Evolutionary conservation across 2,797 vertebrate species (phyloP).

Genomic region (Enteromius argenteus): DNA sequence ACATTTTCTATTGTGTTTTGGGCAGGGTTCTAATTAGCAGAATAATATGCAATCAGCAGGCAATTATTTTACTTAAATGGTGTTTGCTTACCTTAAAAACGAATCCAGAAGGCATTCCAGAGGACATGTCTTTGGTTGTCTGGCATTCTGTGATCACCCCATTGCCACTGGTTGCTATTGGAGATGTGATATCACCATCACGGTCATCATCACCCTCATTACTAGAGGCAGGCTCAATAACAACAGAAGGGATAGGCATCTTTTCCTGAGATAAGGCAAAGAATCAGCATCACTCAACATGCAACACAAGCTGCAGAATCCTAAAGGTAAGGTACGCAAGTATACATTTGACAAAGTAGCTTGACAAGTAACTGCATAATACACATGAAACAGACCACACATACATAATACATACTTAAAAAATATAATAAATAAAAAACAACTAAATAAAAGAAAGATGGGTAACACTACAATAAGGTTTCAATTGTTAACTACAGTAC

Average conservation of each 20-base stretch:
- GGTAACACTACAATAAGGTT: neutral
- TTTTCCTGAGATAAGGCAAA: slow-evolving; percentile 71
- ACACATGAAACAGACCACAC: neutral
- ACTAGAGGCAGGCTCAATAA: slow-evolving; percentile 96
- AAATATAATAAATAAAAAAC: neutral
- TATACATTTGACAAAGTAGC: neutral
- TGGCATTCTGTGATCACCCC: slow-evolving; percentile 67
- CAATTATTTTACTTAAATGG: neutral
- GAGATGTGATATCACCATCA: slow-evolving; percentile 73
- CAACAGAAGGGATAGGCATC: slow-evolving; percentile 89
- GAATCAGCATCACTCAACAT: slow-evolving; percentile 15
- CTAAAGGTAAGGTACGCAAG: neutral
- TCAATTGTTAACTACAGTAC: neutral
- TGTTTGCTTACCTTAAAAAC: slow-evolving; percentile 85
- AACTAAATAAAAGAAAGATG: neutral
- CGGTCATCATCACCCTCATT: slow-evolving; percentile 90
- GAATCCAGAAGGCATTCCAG: slow-evolving; percentile 82
- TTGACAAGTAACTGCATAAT: neutral
- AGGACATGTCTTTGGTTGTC: slow-evolving; percentile 65
- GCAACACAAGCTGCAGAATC: neutral
- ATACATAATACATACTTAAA: neutral
- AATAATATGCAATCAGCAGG: neutral
- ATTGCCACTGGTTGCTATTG: slow-evolving; percentile 67
- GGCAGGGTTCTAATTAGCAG: neutral
- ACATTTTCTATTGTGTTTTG: too few relatives aligned